Conservation (phyloP, 2,797 vertebrate species). For the Crocodylus rhombifer region DNA sequence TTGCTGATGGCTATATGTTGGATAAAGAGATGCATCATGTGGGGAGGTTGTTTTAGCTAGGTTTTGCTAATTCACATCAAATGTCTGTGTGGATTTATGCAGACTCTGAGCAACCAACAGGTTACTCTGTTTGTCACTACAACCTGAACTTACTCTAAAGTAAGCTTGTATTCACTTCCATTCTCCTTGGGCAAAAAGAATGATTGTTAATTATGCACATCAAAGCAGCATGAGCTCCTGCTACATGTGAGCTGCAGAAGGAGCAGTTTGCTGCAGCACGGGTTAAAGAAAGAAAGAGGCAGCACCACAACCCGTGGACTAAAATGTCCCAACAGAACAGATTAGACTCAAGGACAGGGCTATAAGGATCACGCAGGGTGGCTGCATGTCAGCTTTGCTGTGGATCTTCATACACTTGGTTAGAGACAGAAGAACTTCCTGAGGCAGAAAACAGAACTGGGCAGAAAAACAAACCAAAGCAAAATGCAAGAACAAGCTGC, state of each 20-base stretch:
- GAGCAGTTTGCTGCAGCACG: rapidly evolving
- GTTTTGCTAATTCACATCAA: background rate
- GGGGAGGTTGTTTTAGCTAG: background rate
- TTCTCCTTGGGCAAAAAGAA: background rate
- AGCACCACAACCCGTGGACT: background rate
- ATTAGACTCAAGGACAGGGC: background rate
- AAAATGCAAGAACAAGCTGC: rapidly evolving
- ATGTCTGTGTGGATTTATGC: rapidly evolving
- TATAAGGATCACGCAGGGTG: rapidly evolving
- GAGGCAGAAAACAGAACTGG: background rate
- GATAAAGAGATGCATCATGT: background rate
- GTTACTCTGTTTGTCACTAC: background rate
- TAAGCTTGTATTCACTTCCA: background rate
- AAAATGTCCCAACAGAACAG: background rate
- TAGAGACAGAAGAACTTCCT: background rate
- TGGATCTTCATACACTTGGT: rapidly evolving
- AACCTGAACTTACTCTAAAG: background rate
- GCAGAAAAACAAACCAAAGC: background rate
- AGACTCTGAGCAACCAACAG: background rate
- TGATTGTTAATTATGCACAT: no score
- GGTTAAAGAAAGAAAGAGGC: rapidly evolving
- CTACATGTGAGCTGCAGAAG: background rate
- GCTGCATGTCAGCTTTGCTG: rapidly evolving
- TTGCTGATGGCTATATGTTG: background rate
- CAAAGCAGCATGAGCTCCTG: no score